Base-by-base conservation (phyloP, 2,113 vertebrate genomes). In the Arvicanthis niloticus region DNA sequence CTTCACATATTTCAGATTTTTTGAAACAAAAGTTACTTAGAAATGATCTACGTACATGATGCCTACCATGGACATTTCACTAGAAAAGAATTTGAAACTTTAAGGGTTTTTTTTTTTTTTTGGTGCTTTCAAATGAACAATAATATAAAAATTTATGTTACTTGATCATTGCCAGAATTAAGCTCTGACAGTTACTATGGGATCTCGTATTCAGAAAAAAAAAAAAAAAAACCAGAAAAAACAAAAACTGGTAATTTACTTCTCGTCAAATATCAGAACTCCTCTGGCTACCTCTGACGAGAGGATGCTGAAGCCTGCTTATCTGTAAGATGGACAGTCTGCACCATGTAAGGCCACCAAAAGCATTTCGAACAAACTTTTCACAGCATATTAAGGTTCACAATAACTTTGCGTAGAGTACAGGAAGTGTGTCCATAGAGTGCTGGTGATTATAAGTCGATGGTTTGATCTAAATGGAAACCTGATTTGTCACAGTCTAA, bases 101-200 rank as follows among this genome's bases (percentile, higher is more conserved):
- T 21, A n/a, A 40, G 40, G 48, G 26, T 34, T 72, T 26, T 60
- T 45, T 51, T 26, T 34, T 72, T 26, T 24, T 78, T 85, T 89
- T 10, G 1, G 16, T 78, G 93, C 17, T 67, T 85, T 68, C 29
- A 91, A 91, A 40, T 85, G 94, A 92, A 91, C 56, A 42, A 15
- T 17, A 93, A 29, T 58, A 42, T 9, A 19, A 70, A 9, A 6
- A 1, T 53, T 84, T 68, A 37, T 85, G 13, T 48, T 89, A 62
- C 17, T 88, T 91, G 22, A 82, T 67, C 76, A 76, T 48, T 89
- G 48, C 37, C 76, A 76, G 70, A 93, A 93, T 75, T 86, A 68
- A 93, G 88, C 12, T 73, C 90, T 90, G 11, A 51, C 56, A 84
- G 26, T 60, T 84, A 90, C 16, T 12, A 75, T 6, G 17, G 24